Base-by-base conservation (phyloP, 2,113 vertebrate genomes). In the Furnarius figulus region DNA sequence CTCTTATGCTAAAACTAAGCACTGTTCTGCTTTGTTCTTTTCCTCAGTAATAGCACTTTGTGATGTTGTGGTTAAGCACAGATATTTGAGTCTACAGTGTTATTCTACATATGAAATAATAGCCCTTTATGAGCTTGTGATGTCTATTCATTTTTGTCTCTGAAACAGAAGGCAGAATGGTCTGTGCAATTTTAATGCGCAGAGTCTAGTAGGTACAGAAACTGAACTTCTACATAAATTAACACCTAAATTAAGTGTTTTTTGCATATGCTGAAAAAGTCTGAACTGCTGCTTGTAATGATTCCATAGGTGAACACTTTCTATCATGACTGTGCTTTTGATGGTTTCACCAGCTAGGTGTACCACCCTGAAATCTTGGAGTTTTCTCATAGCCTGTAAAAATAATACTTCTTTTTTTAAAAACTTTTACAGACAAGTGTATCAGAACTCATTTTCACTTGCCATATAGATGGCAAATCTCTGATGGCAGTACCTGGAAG, bases 401-500 rank as follows among this genome's bases (percentile, higher is more conserved):
- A 95, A 58, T 85, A 93, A 85, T 56, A 12, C 8, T 88, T 47
- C 65, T 61, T 61, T 35, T 70, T 53, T 71, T 50, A 14, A 35
- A 87, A 82, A 92, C 40, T 93, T 53, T 85, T 84, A 23, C 88
- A 99, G 99, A 98, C 22, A 99, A 98, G 86, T 99, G 99, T 95
- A 95, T 75, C 40, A 98, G 97, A 53, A 97, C 97, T 95, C 99
- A 99, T 82, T 99, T 98, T 96, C 96, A 97, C 65, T 97, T 99
- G 52, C 99, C 99, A 0, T 99, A 99, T 95, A 98, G 98, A 90
- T 99, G 99, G 99, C 98, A 99, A 94, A 76, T 98, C 72, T 97
- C 89, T 76, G 95, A 98, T 47, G 97, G 97, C 62, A 58, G 53
- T 85, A 98, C 85, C 52, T 99, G 99, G 99, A 98, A 96, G 47